Percentiles rank a stretch among this genome's conserved stretches.
Conservation (phyloP, 2,797 vertebrate species). For the Petrocephalus schoutedeni region DNA sequence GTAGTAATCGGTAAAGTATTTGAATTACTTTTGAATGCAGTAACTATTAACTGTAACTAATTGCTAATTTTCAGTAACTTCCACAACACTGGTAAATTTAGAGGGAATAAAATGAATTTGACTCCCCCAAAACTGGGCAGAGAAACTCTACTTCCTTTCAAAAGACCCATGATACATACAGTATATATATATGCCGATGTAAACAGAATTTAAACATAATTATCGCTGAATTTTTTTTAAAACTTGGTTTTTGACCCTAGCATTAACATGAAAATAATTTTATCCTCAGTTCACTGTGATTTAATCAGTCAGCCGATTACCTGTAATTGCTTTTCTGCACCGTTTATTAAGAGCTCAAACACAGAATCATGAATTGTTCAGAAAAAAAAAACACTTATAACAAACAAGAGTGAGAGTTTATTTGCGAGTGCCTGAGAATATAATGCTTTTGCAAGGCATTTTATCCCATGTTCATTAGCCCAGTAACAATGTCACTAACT, state of each 20-base stretch:
- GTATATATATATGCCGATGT: not conserved
- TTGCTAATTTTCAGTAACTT: not conserved
- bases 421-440: not conserved
- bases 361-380: not conserved
- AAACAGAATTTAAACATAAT: not conserved
- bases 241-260: not conserved
- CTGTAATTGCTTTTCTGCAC: not conserved
- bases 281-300: not conserved
- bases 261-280: not conserved
- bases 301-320: slow-evolving; percentile 11
- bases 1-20: not conserved
- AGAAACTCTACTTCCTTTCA: not conserved
- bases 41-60: not conserved
- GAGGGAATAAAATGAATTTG: not conserved
- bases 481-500: not conserved
- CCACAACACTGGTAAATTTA: not conserved
- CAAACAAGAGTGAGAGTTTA: not conserved
- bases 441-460: not conserved
- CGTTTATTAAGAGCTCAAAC: not conserved
- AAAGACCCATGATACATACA: not conserved
- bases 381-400: not conserved
- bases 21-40: not conserved
- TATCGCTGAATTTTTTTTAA: not conserved
- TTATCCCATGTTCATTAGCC: slow-evolving; percentile 12
- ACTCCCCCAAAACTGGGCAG: not conserved